Evolutionary conservation across 2,113 vertebrate species (phyloP).

Genomic region (Rhodinocichla rosea): DNA sequence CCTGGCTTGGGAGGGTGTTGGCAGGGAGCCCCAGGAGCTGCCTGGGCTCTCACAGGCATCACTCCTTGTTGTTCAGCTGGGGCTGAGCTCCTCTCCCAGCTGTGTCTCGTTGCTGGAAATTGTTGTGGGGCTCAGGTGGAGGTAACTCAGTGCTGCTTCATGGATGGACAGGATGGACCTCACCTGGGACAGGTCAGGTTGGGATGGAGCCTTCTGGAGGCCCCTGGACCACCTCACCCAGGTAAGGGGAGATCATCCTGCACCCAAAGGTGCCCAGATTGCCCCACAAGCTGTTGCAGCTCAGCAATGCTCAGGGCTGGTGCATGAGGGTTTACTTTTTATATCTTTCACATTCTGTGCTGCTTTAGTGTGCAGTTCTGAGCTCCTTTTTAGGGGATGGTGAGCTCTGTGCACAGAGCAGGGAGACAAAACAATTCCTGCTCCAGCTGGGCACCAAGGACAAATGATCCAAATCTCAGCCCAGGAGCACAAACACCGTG

Average conservation of each 20-base stretch:
- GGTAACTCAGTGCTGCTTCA: not conserved
- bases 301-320: not conserved
- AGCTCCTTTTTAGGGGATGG: accelerated
- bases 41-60: not conserved
- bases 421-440: not conserved
- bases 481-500: too few species aligned
- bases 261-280: not conserved
- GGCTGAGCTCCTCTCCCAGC: not conserved
- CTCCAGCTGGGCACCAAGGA: too few species aligned
- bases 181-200: accelerated
- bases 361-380: not conserved
- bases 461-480: too few species aligned
- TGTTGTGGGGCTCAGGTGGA: not conserved
- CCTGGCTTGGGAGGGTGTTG: too few species aligned
- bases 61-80: not conserved
- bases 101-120: not conserved
- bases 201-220: accelerated
- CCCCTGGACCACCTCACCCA: not conserved
- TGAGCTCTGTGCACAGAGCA: not conserved
- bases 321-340: not conserved
- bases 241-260: not conserved
- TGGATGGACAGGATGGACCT: accelerated
- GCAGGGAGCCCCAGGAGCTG: not conserved
- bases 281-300: not conserved
- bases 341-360: not conserved